A percentile compares a stretch with the other conserved stretches of the same genome.
phyloP scores from a whole-genome alignment of 2,113 vertebrate species.

The Pseudopipra pipra region DNA sequence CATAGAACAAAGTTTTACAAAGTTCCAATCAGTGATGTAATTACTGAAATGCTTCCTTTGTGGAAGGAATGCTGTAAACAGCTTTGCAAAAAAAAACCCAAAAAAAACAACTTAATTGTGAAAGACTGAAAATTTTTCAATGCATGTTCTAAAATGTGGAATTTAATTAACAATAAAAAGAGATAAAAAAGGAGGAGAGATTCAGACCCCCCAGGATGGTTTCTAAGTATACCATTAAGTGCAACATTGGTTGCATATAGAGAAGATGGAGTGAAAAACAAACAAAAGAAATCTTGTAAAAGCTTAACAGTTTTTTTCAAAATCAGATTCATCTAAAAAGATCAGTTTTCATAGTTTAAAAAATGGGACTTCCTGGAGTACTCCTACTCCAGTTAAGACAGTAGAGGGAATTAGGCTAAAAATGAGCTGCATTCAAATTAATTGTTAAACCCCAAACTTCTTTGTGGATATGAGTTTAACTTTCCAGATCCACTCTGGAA shows the following conservation, averaged over 20 bases:
- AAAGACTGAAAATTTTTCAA: background rate
- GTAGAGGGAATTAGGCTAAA: background rate
- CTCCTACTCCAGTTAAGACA: background rate
- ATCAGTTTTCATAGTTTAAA: background rate
- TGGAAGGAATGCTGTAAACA: background rate
- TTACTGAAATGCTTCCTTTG: background rate
- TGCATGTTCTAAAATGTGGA: background rate
- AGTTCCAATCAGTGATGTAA: background rate
- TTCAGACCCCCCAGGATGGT: background rate
- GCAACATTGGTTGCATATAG: background rate
- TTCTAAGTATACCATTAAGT: background rate
- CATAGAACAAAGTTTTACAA: background rate
- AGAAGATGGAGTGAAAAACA: background rate
- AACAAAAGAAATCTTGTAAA: background rate
- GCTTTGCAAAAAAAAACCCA: background rate
- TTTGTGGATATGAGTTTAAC: background rate
- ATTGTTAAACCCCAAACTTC: background rate
- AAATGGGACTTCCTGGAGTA: background rate
- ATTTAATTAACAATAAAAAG: background rate
- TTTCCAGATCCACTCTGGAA: background rate
- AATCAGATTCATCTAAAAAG: background rate
- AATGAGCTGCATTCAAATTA: background rate
- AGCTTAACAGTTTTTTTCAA: background rate
- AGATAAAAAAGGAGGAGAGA: background rate
- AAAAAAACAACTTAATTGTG: background rate